Evolutionary conservation across 2,113 vertebrate genomes (phyloP), one percentile per base, ranked within the genome.

Genomic region (Balaeniceps rex): DNA sequence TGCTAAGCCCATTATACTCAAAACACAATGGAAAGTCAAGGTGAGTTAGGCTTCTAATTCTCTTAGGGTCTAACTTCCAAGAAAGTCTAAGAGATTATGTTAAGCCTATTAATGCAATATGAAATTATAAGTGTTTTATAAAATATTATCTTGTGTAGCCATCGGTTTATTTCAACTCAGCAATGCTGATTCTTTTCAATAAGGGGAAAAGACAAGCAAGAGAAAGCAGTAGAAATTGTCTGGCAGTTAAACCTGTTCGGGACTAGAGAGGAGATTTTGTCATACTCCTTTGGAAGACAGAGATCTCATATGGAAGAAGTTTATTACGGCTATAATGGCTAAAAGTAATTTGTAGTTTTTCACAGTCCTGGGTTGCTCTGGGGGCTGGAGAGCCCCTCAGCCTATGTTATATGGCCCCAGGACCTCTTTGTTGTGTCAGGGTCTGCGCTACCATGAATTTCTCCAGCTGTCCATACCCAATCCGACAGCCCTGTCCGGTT

Each of bases 1-100:
- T 85, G 49, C 68, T 91, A 93, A 97, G 84, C 83, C 95, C 95
- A 95, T 97, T 96, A 96, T 63, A 60, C 75, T 93, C 78, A 89
- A 91, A 95, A 90, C 95, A 93, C 93, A 96, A 94, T 91, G 68
- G 70, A 80, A 89, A 96, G 88, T 96, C 94, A 97, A 95, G 96
- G 97, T 96, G 96, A 94, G 93, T 95, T 94, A 83, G 93, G 87
- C 91, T 94, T 94, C 71, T 85, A 89, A 95, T 94, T 96, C 96
- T 93, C 95, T 91, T 74, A 25, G 89, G 94, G 63, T 69, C 84
- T 91, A 91, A 97, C 95, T 95, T 95, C 84, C 83, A 95, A 23
- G 44, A 69, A 92, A 95, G 90, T 96, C 94, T 92, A 49, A 82
- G 87, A 89, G 94, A 97, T 95, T 95, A 89, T 38, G 60, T 94